A percentile compares a stretch with the other conserved stretches of the same genome.
Conservation (phyloP, 1,140 invertebrate genomes). For the Rhopalosiphum padi region DNA sequence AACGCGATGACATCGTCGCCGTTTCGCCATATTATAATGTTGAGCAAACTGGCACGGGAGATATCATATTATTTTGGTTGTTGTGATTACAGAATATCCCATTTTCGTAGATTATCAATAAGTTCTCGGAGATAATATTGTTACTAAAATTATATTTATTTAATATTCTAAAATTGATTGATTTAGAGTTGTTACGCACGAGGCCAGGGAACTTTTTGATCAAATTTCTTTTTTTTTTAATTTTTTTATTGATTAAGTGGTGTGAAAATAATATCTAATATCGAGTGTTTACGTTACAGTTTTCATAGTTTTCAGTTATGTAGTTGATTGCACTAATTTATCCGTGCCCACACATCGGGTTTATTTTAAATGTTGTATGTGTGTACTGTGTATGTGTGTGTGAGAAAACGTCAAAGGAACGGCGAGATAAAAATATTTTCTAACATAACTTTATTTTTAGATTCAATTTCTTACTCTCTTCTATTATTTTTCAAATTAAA, state of each 20-base stretch:
- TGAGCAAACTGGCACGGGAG: background rate
- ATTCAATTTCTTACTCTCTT: background rate
- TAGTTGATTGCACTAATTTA: background rate
- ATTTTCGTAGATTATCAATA: background rate
- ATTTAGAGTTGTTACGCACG: no score
- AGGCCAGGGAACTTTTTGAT: no score
- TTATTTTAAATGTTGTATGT: no score
- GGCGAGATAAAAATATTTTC: background rate
- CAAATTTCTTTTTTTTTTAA: no score
- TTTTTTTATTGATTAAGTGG: background rate
- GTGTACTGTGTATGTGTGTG: no score
- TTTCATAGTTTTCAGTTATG: background rate
- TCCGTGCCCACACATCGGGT: background rate
- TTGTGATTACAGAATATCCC: background rate
- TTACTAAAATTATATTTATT: background rate
- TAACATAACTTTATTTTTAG: background rate
- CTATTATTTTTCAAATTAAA: slow-evolving; percentile 9
- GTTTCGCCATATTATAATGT: background rate
- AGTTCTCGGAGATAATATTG: background rate
- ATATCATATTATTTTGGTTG: background rate
- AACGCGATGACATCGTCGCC: background rate
- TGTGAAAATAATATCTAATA: background rate
- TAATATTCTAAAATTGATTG: background rate
- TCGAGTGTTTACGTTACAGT: background rate
- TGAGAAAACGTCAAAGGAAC: no score